phyloP scores from a whole-genome alignment of 2,888 invertebrate genomes.

The Netelia fuscicornis region DNA sequence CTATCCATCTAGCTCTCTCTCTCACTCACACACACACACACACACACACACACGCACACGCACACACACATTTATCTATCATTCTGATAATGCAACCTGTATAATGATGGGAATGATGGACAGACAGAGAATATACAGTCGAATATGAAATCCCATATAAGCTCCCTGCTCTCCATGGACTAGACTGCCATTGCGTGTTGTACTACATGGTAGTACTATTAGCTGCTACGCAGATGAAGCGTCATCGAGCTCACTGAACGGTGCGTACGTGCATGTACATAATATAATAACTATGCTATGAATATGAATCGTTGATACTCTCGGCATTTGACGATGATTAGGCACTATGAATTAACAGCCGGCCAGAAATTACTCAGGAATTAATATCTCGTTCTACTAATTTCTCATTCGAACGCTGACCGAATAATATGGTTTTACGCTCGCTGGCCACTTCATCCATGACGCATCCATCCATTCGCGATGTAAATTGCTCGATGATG shows the following conservation, averaged over 20 bases:
- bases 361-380: constrained; percentile 51
- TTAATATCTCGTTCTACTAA: constrained; percentile 73
- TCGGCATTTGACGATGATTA: constrained; percentile 76
- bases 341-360: constrained; percentile 76
- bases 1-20: too few relatives aligned
- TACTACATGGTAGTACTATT: constrained; percentile 20
- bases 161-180: constrained; percentile 9
- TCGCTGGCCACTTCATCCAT: constrained; percentile 11
- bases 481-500: not conserved
- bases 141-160: constrained; percentile 15
- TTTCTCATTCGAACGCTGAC: constrained; percentile 17
- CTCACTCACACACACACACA: not conserved
- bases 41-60: too few relatives aligned
- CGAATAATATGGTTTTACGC: constrained; percentile 9
- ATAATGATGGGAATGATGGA: not conserved
- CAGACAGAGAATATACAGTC: constrained; percentile 38
- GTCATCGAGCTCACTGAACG: constrained; percentile 71
- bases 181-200: constrained; percentile 24
- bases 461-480: not conserved
- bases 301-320: constrained; percentile 46
- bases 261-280: not conserved
- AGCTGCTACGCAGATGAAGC: constrained; percentile 53
- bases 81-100: not conserved
- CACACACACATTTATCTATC: too few relatives aligned
- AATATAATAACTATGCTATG: constrained; percentile 5